Evolutionary conservation across 1,140 invertebrate species (phyloP), one percentile per base, ranked within the genome.

Genomic region (Macrobrachium rosenbergii): DNA sequence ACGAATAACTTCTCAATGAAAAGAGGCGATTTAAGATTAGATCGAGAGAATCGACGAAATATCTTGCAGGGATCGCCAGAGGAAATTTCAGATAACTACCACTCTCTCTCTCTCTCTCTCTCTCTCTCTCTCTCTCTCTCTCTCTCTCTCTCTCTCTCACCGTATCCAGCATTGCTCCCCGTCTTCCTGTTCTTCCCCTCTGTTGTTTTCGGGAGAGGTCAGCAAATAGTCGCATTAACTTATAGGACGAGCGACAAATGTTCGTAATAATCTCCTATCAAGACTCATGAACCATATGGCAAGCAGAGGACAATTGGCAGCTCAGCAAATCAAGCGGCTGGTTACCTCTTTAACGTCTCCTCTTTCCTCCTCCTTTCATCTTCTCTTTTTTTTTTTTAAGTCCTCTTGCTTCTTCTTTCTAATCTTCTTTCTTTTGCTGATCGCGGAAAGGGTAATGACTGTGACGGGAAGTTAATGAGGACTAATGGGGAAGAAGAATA

Each of bases 61-160:
- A 8, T 52, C 12, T 52, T 12, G 6, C 52, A 52, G 52, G 8
- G 52, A 52, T 52, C 8, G 52, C 52, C 52, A 52, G 52, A 52
- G 12, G 52, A 52, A 10, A 52, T 52, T 52, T 52, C 12, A 52
- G 52, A 8, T 12, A 52, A 8, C 52, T 52, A 8, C 12, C 52
- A 62, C 77, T 79, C 77, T 79, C 77, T 79, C 77, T 79, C 77
- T 79, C 77, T 79, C 77, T 79, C 77, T 79, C 77, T 77, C 75
- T 77, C 52, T 52, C 52, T 52, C 52, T 52, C 45, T 52, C 45
- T 52, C 45, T 52, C 45, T 73, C 45, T 52, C 45, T 52, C 45
- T 52, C 45, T 52, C 45, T 52, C 52, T 52, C 52, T 52, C 52
- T 52, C 52, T 52, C 52, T 52, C 52, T 52, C 77, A 63, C 77